A percentile compares a stretch with the other conserved stretches of the same genome.
Evolutionary conservation across 2,797 vertebrate species (phyloP).

Genomic region (Lepilemur septentrionalis): DNA sequence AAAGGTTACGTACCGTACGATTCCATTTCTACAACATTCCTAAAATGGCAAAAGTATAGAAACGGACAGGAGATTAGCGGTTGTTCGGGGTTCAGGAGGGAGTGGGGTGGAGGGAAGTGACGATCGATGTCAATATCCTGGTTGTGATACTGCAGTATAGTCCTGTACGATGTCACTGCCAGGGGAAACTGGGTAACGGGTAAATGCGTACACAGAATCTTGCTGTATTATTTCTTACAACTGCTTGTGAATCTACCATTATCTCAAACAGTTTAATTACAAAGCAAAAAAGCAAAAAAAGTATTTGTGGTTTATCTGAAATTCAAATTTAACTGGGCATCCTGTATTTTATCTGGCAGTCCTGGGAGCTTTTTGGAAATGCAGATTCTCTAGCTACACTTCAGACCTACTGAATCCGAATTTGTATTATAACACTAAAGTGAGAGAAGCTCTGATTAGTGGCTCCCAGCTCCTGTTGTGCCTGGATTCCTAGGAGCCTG

Average conservation of each 20-base stretch:
- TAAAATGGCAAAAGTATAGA: neutral
- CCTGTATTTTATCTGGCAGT: neutral
- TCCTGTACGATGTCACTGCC: neutral
- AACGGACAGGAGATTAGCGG: neutral
- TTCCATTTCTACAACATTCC: neutral
- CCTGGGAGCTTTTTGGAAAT: neutral
- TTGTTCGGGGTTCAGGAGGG: neutral
- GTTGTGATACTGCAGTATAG: neutral
- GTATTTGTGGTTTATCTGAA: neutral
- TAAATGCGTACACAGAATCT: neutral
- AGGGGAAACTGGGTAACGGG: neutral
- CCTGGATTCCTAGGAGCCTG: neutral
- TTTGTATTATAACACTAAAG: neutral
- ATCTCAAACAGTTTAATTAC: neutral
- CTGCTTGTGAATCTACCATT: neutral
- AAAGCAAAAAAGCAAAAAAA: neutral
- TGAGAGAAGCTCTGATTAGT: neutral
- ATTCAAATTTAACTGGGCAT: neutral
- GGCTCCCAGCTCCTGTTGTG: neutral
- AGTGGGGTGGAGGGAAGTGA: neutral
- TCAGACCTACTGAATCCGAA: neutral
- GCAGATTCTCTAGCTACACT: neutral
- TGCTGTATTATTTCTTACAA: neutral
- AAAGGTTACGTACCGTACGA: neutral
- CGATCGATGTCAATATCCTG: too few species aligned